These are phyloP conservation scores for Caenorhabditis drosophilae DNA, from an alignment of 2,888 invertebrate species.

Conservation along the genomic window DNA sequence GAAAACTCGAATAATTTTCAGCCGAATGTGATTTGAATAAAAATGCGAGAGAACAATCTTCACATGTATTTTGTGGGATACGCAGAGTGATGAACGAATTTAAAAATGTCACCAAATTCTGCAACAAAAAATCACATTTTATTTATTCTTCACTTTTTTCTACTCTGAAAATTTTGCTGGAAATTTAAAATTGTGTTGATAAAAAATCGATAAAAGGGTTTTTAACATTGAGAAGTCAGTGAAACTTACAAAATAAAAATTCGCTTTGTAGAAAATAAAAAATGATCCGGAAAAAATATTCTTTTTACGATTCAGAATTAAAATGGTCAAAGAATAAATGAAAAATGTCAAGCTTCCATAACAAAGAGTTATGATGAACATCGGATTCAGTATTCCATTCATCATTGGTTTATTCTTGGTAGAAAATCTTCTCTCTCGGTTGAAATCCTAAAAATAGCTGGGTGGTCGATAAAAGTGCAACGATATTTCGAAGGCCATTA, in stretches of 20 bases:
- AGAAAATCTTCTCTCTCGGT: neutral
- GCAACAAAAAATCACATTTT: neutral
- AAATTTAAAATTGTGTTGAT: too few relatives aligned
- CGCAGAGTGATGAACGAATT: constrained; percentile 15
- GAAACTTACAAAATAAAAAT: constrained; percentile 4
- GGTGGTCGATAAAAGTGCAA: too few relatives aligned
- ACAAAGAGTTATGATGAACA: constrained; percentile 5
- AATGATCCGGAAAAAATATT: neutral
- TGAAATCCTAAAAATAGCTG: neutral
- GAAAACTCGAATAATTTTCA: constrained; percentile 1
- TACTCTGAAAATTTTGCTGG: too few relatives aligned
- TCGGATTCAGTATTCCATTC: constrained; percentile 8
- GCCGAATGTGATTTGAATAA: constrained; percentile 7
- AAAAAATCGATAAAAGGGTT: too few relatives aligned
- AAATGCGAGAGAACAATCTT: constrained; percentile 10
- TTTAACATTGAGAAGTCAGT: too few relatives aligned
- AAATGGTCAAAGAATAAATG: constrained; percentile 6
- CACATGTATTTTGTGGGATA: constrained; percentile 22
- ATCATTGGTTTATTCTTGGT: neutral
- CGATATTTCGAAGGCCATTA: too few relatives aligned
- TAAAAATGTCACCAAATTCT: constrained; percentile 20
- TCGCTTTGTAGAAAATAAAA: neutral
- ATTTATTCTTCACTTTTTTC: neutral
- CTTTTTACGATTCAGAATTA: neutral
- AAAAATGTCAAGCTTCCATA: constrained; percentile 10